phyloP scores from a whole-genome alignment of 2,888 invertebrate species.

The Heliconius sara region DNA sequence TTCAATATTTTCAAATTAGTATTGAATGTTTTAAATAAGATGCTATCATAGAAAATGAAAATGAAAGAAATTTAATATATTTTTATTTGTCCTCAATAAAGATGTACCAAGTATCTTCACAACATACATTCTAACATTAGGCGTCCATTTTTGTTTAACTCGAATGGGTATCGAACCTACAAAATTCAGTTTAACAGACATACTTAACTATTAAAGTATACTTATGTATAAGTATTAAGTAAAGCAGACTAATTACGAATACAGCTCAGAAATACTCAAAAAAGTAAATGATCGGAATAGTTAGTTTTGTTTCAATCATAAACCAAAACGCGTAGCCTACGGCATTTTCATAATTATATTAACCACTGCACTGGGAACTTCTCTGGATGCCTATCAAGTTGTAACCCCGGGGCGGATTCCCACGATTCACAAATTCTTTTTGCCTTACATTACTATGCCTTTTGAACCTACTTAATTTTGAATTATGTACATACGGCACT shows the following conservation, averaged over 20 bases:
- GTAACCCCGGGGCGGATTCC: constrained; percentile 37
- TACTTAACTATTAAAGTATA: too few relatives aligned
- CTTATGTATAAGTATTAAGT: too few relatives aligned
- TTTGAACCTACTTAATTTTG: constrained; percentile 25
- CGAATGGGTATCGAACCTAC: too few relatives aligned
- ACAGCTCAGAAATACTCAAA: not conserved
- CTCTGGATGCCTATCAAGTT: constrained; percentile 40
- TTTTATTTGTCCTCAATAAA: too few relatives aligned
- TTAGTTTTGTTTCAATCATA: not conserved
- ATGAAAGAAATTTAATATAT: not conserved
- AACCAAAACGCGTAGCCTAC: constrained; percentile 7
- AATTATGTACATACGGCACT: not conserved
- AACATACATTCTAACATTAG: too few relatives aligned
- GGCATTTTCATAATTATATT: constrained; percentile 39
- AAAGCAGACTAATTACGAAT: not conserved
- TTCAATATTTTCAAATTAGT: too few relatives aligned
- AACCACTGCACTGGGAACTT: constrained; percentile 38
- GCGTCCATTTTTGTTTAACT: too few relatives aligned
- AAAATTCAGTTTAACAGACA: too few relatives aligned
- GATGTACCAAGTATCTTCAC: too few relatives aligned
- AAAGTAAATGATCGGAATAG: not conserved
- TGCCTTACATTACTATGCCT: constrained; percentile 15
- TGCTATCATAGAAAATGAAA: not conserved
- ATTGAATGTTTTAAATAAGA: too few relatives aligned
- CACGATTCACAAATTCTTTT: constrained; percentile 41